Evolutionary conservation across 1,140 invertebrate genomes (phyloP).

Genomic region (Uloborus diversus): DNA sequence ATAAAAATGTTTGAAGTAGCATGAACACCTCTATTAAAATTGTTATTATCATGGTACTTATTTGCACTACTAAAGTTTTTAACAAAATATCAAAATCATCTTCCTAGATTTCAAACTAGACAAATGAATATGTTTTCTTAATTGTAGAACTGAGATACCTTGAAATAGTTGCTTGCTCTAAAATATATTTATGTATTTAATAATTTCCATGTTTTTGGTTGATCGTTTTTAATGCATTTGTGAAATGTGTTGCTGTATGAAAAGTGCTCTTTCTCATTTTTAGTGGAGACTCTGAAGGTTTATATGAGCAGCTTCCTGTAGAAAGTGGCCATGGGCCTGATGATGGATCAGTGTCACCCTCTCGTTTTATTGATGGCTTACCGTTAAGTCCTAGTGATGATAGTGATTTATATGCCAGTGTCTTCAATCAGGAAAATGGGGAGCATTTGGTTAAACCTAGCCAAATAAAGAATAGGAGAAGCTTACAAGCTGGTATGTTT

Average conservation of each 20-base stretch:
- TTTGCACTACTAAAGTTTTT: too few species aligned
- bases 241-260: not conserved
- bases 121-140: too few species aligned
- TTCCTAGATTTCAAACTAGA: too few species aligned
- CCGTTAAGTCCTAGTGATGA: conserved; percentile 72
- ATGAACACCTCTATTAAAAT: too few species aligned
- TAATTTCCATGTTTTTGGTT: too few species aligned
- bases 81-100: too few species aligned
- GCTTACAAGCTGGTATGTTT: conserved; percentile 66
- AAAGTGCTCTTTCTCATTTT: not conserved
- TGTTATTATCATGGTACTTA: too few species aligned
- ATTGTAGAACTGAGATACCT: too few species aligned
- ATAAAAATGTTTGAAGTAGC: too few species aligned
- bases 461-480: conserved; percentile 67
- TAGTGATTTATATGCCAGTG: conserved; percentile 75
- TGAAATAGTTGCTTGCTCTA: too few species aligned
- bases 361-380: conserved; percentile 61
- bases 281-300: conserved; percentile 79
- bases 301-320: conserved; percentile 78
- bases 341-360: conserved; percentile 67
- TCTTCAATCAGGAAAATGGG: conserved; percentile 65
- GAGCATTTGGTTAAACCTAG: conserved; percentile 70
- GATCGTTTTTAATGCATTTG: not conserved
- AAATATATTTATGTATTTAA: too few species aligned
- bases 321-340: conserved; percentile 63